Evolutionary conservation across 2,113 vertebrate species (phyloP), one percentile per base, ranked within the genome.

Genomic region (Colossoma macropomum): DNA sequence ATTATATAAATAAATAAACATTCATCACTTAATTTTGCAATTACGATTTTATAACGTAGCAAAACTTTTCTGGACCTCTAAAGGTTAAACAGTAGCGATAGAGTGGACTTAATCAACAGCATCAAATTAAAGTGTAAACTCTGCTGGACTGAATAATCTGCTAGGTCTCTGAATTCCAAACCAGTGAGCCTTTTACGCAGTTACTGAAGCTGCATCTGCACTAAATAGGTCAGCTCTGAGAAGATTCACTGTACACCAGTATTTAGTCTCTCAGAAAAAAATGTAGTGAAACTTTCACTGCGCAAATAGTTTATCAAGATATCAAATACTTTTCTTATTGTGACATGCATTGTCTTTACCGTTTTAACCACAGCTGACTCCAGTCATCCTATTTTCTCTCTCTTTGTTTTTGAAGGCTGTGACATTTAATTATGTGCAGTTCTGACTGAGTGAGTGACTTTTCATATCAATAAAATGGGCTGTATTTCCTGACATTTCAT

Each of bases 381-480:
- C 41, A 25, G 4, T 38, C 50, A 56, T 54, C 48, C 38, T 56
- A 56, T 56, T 81, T 60, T 27, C 23, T 75, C 27, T 52, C 30
- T 75, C n/a, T 81, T 63, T 63, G 38, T 81, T 77, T 81, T 82
- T 76, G 73, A 82, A 75, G 80, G 23, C 80, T 82, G 62, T 82
- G 80, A 82, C 72, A 82, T 82, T 82, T 82, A 81, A 82, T 82
- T 75, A 75, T 75, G 80, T 75, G 80, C 72, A 82, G 80, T 82
- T 75, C 72, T 82, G 69, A 71, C 32, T 71, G 79, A 81, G 56
- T 73, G 79, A 81, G 79, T 81, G 72, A 82, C 80, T 82, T 75
- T 75, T 54, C 72, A 82, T 75, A 82, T 82, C 80, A 82, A 82
- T 82, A 82, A 75, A 82, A 82, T 63, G 63, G 80, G 71, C 80